Evolutionary conservation across 2,888 invertebrate genomes (phyloP), one percentile per base, ranked within the genome.

Genomic region (Onchidella celtica): DNA sequence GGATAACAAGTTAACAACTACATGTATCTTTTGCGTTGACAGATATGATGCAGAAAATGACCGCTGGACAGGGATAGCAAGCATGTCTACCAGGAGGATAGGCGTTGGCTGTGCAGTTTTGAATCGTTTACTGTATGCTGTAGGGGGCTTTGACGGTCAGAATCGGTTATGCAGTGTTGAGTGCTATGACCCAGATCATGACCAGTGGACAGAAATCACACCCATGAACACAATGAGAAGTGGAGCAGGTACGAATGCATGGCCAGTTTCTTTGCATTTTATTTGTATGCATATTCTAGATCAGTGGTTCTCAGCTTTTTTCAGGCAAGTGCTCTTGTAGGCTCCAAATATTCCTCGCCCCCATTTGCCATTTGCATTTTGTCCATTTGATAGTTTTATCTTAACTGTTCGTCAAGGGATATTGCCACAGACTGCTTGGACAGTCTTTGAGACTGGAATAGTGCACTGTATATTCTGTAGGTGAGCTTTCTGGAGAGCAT

Each of bases 101-200:
- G 98, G 89, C 95, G 97, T 90, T 95, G 97, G 93, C n/a, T 93
- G 94, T 14, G 94, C 94, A 0, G 94, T 94, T 32, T 93, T 94
- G 11, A 94, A 94, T 87, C 89, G 95, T 95, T 86, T 93, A 95
- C 96, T 91, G 96, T 94, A 93, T 93, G 97, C 97, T 0, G 96
- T 97, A 69, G 98, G 98, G 73, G 98, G 98, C 0, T 98, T 96
- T 92, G 97, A 98, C 93, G 98, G 98, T 34, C 94, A 94, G 24
- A 94, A 96, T 38, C 95, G 98, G 47, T 95, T 97, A 81, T 95
- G 95, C 87, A 96, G 96, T 55, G 97, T 96, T 0, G 98, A 98
- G 94, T 97, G 97, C 93, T 98, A 98, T 93, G 97, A 98, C 93
- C 98, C 98, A 0, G 98, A 98, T 94, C 96, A 97, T 92, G 96